Percentiles rank a stretch among this genome's conserved stretches.
These are phyloP conservation scores for Hypselothyrea guttata DNA, from an alignment of 2,888 invertebrate species.

Conservation along the genomic window DNA sequence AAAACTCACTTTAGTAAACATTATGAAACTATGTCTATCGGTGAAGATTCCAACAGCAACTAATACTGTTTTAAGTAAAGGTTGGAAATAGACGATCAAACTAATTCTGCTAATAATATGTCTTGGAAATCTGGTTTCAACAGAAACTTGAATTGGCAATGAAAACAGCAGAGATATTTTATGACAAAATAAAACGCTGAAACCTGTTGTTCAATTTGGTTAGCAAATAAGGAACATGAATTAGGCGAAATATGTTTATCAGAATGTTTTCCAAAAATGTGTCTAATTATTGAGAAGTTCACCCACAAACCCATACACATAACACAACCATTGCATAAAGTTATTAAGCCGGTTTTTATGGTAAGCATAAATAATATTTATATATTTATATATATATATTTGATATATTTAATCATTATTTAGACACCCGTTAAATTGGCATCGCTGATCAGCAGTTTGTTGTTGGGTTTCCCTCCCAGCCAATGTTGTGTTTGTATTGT, in stretches of 20 bases:
- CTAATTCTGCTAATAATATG: background rate
- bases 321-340: too few relatives aligned
- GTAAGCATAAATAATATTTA: too few relatives aligned
- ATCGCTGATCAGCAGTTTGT: conserved; percentile 39
- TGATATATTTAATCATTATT: too few relatives aligned
- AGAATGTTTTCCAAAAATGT: too few relatives aligned
- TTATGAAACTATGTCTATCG: background rate
- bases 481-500: conserved; percentile 2
- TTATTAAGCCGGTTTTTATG: too few relatives aligned
- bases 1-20: conserved; percentile 22
- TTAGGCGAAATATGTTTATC: background rate
- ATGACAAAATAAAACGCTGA: too few relatives aligned
- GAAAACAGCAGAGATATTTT: background rate
- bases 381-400: background rate
- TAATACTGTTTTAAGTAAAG: background rate
- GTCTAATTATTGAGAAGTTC: too few relatives aligned
- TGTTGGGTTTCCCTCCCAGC: conserved; percentile 26
- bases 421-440: too few relatives aligned
- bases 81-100: background rate
- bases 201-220: conserved; percentile 1
- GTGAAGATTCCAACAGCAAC: conserved; percentile 7
- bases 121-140: background rate
- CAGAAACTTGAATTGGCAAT: background rate
- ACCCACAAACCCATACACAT: too few relatives aligned
- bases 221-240: too few relatives aligned